Conservation (phyloP, 92 coral and sea anemone genomes). For the Palythoa caribaeorum region DNA sequence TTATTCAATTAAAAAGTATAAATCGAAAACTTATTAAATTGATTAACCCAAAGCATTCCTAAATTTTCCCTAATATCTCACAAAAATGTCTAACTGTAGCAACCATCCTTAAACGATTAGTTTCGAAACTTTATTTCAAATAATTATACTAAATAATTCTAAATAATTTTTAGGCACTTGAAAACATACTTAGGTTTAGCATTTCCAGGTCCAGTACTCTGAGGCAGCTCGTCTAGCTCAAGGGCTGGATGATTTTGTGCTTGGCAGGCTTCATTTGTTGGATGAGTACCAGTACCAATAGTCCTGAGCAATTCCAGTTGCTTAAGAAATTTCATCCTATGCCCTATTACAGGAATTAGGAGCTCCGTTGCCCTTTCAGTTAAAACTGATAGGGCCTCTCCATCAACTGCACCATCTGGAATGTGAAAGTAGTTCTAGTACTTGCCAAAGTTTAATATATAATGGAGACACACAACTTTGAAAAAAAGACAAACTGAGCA, state of each 20-base stretch:
- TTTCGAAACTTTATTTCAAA: no score
- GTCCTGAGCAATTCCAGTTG: slow-evolving; percentile 18
- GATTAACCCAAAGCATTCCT: no score
- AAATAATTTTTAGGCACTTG: no score
- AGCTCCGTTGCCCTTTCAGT: slow-evolving; percentile 45
- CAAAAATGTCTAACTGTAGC: no score
- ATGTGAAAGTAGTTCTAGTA: slow-evolving; percentile 1
- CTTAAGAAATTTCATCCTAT: slow-evolving; percentile 35
- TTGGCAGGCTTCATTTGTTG: neutral
- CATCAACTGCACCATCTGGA: slow-evolving; percentile 47
- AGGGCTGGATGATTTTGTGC: neutral
- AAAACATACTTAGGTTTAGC: no score
- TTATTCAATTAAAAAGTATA: neutral
- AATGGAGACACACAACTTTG: neutral
- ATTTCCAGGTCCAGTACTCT: neutral
- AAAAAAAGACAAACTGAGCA: slow-evolving; percentile 6
- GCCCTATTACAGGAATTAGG: slow-evolving; percentile 40
- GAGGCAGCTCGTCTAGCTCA: neutral
- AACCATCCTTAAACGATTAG: no score
- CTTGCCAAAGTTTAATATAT: neutral
- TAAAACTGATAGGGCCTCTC: slow-evolving; percentile 20
- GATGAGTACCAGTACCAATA: neutral
- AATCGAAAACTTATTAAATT: neutral
- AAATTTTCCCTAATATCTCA: no score
- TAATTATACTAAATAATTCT: no score